These are phyloP conservation scores for Temnothorax ravouxi DNA, from an alignment of 2,888 invertebrate species.

Conservation along the genomic window DNA sequence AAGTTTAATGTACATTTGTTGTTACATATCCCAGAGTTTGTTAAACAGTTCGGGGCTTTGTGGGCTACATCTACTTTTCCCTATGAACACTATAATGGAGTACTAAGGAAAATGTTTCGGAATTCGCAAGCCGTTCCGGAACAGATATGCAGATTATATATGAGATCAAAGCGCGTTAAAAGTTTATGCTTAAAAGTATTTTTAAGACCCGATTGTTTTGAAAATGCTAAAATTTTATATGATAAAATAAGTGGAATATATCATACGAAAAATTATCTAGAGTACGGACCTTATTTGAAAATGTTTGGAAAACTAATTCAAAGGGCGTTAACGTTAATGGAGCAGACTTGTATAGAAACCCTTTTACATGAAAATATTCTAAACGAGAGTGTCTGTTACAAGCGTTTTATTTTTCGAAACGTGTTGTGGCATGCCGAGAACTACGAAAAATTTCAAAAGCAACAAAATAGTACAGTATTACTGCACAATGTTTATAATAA, in stretches of 20 bases:
- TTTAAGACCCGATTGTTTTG: background rate
- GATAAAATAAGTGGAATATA: slow-evolving; percentile 3
- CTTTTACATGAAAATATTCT: slow-evolving; percentile 8
- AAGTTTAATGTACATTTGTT: slow-evolving; percentile 59
- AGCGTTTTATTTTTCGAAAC: slow-evolving; percentile 16
- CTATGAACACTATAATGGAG: slow-evolving; percentile 57
- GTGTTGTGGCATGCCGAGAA: slow-evolving; percentile 1
- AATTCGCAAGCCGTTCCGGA: slow-evolving; percentile 48
- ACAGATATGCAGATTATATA: slow-evolving; percentile 41
- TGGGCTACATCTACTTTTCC: slow-evolving; percentile 61
- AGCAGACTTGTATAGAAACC: slow-evolving; percentile 1
- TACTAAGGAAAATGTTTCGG: slow-evolving; percentile 43
- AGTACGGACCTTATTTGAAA: background rate
- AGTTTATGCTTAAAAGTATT: background rate
- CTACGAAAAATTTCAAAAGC: background rate
- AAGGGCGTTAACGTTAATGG: background rate
- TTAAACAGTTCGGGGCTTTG: slow-evolving; percentile 44
- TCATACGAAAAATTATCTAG: background rate
- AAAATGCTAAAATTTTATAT: slow-evolving; percentile 6
- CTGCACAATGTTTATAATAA: slow-evolving; percentile 4
- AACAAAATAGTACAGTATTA: background rate
- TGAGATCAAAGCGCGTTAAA: slow-evolving; percentile 22
- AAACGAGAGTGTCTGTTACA: background rate
- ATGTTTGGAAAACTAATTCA: background rate
- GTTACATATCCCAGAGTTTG: slow-evolving; percentile 52